Evolutionary conservation across 2,797 vertebrate species (phyloP).

Genomic region (Falco berigora): DNA sequence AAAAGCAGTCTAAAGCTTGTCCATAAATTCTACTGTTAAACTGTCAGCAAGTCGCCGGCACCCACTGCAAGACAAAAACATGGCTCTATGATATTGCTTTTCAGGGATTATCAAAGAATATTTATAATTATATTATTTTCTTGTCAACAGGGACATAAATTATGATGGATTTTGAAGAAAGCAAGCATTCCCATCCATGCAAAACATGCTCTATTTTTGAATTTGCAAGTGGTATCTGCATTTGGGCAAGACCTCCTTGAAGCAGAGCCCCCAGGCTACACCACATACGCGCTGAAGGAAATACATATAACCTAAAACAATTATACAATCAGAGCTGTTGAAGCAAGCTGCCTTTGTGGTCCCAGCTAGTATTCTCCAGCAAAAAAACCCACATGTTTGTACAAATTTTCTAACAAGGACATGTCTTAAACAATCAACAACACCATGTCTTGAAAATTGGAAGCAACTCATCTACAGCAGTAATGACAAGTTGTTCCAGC

Average conservation of each 20-base stretch:
- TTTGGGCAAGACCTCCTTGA: neutral
- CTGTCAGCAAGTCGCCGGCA: neutral
- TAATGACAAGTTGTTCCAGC: neutral
- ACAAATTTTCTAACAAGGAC: neutral
- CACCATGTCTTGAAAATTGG: neutral
- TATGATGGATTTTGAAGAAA: neutral
- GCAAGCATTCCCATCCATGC: neutral
- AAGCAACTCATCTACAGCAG: neutral
- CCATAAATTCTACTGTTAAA: neutral
- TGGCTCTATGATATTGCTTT: neutral
- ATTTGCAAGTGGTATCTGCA: neutral
- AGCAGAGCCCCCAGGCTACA: neutral
- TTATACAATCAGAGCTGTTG: neutral
- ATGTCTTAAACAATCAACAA: neutral
- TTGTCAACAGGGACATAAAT: neutral
- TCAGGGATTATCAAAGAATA: neutral
- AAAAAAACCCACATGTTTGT: neutral
- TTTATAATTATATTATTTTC: neutral
- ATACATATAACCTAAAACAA: neutral
- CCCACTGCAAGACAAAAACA: neutral
- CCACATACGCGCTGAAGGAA: accelerated
- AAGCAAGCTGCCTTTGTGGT: neutral
- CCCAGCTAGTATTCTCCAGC: neutral
- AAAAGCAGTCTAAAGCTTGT: neutral
- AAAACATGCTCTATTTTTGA: neutral